Base-by-base conservation (phyloP, 2,113 vertebrate genomes). In the Dipodomys merriami region DNA sequence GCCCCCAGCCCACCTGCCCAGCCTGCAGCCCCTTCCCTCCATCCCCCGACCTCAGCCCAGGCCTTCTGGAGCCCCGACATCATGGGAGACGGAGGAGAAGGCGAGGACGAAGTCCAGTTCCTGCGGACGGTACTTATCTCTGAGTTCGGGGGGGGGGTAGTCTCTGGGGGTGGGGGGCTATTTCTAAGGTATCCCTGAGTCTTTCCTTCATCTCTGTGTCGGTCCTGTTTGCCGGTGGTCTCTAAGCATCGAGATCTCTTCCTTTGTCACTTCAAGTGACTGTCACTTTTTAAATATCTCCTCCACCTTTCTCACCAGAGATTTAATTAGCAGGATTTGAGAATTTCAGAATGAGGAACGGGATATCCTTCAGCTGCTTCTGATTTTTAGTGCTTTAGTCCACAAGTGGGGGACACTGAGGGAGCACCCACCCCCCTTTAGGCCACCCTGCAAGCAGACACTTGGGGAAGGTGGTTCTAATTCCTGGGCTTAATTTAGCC, bases 101-200 rank as follows among this genome's bases (percentile, higher is more conserved):
- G 99, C 83, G 99, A 99, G 91, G 99, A 99, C 96, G 99, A 99
- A 96, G 99, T 99, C 86, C 99, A 99, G 97, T 99, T 99, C 97
- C 98, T 99, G 93, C 98, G 99, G 95, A 99, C 99, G 96, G 99
- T 99, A 97, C 98, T 99, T 98, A 95, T 88, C 90, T 79, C 84
- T 96, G 91, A 5, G 19, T 67, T 29, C 39, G 9, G 72, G 83
- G 33, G 9, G 72, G 83, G 33, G 83, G 86, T 64, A 22, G 19
- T 64, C 23, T 64, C 23, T 23, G 62, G 22, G 62, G 6, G 23
- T 1, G 62, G 62, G 62, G 62, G 19, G 49, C 22, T 18, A 0
- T 49, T 72, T 84, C 33, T 91, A 1, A 11, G 71, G 73, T 18
- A 62, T 39, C 46, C 88, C 74, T 65, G 57, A 88, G 73, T 88